Evolutionary conservation across 2,888 invertebrate species (phyloP).

Genomic region (Amblyjoppa fuscipennis): DNA sequence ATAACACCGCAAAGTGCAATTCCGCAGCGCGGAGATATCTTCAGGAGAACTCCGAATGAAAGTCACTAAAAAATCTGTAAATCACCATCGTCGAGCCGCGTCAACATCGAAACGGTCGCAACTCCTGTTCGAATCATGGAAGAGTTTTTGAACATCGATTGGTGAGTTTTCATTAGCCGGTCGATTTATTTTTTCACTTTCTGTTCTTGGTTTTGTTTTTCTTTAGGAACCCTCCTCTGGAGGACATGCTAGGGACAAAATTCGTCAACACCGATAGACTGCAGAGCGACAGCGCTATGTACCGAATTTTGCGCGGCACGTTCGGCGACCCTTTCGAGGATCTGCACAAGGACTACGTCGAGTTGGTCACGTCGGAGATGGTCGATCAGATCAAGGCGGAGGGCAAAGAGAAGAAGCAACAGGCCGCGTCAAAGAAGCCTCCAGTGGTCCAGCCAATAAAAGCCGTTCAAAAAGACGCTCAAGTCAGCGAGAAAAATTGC

Average conservation of each 20-base stretch:
- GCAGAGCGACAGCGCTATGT: slow-evolving; percentile 77
- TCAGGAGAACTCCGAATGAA: neutral
- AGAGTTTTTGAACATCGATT: slow-evolving; percentile 76
- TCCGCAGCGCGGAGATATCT: neutral
- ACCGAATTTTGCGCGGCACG: slow-evolving; percentile 75
- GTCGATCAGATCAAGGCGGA: slow-evolving; percentile 23
- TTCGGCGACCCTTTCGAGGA: slow-evolving; percentile 78
- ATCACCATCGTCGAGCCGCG: neutral
- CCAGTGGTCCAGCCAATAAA: neutral
- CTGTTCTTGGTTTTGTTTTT: slow-evolving; percentile 3
- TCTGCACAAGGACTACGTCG: slow-evolving; percentile 70
- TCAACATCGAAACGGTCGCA: neutral
- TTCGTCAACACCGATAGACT: slow-evolving; percentile 77
- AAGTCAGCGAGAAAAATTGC: neutral
- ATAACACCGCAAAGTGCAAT: neutral
- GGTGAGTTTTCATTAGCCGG: slow-evolving; percentile 71
- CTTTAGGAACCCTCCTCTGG: slow-evolving; percentile 76
- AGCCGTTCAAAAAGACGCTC: neutral
- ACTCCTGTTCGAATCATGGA: slow-evolving; percentile 73
- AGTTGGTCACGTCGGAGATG: slow-evolving; percentile 60
- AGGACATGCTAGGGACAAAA: slow-evolving; percentile 79
- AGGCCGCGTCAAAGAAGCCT: neutral
- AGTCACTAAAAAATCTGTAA: neutral
- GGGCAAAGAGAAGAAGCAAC: neutral
- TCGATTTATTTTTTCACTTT: slow-evolving; percentile 1